phyloP scores from a whole-genome alignment of 2,888 invertebrate genomes.

The Chromoteleia sp. region DNA sequence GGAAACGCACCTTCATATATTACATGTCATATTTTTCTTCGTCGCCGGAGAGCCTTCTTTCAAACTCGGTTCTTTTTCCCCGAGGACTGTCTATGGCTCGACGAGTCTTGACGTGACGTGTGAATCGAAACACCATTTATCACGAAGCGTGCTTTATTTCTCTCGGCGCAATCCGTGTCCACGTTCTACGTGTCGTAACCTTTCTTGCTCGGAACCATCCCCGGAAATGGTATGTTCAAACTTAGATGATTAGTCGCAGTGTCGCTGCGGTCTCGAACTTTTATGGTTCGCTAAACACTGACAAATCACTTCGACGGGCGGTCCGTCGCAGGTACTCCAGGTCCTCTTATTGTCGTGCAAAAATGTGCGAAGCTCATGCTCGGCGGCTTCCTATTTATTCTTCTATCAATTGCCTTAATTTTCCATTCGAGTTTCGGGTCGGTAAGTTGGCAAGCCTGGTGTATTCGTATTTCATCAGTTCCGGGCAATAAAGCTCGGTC shows the following conservation, averaged over 20 bases:
- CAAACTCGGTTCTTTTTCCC: conserved; percentile 42
- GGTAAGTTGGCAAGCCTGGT: conserved; percentile 58
- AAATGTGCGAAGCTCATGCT: conserved; percentile 5
- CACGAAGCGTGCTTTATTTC: conserved; percentile 40
- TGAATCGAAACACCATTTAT: conserved; percentile 70
- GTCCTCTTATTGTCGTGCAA: background rate
- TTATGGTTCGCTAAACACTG: background rate
- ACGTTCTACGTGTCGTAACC: conserved; percentile 19
- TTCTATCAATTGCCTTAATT: conserved; percentile 51
- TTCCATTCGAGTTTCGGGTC: conserved; percentile 67
- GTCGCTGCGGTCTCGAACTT: background rate
- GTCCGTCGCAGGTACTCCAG: background rate
- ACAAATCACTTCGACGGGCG: background rate
- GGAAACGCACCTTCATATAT: conserved; percentile 55
- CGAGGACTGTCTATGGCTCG: conserved; percentile 39
- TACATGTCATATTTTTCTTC: conserved; percentile 63
- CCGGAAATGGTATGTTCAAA: conserved; percentile 3
- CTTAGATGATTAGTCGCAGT: conserved; percentile 13
- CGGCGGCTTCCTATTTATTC: conserved; percentile 21
- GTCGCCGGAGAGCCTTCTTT: conserved; percentile 24
- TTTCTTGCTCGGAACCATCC: conserved; percentile 5
- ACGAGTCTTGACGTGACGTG: conserved; percentile 58
- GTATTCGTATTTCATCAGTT: conserved; percentile 80
- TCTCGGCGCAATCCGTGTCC: conserved; percentile 36
- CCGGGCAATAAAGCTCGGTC: conserved; percentile 81